A percentile compares a stretch with the other conserved stretches of the same genome.
Evolutionary conservation across 2,113 vertebrate species (phyloP).

Genomic region (Mastomys natalensis): DNA sequence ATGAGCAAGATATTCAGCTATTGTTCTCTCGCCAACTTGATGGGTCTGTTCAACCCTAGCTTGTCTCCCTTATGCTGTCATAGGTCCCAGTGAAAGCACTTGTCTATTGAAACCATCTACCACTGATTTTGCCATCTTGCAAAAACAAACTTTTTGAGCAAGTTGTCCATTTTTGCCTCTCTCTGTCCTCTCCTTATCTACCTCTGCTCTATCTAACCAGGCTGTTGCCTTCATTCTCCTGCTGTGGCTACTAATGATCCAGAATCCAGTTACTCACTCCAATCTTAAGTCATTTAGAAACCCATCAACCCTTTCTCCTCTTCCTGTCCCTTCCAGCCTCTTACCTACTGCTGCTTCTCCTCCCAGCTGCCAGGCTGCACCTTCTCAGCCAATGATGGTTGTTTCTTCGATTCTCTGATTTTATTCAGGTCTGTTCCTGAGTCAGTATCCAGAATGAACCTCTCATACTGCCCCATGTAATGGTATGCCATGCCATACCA

Average conservation of each 20-base stretch:
- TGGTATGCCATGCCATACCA: neutral
- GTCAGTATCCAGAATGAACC: neutral
- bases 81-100: neutral
- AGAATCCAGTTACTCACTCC: neutral
- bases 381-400: neutral
- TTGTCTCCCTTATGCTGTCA: neutral
- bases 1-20: neutral
- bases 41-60: neutral
- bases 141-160: neutral
- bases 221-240: neutral
- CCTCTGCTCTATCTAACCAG: neutral
- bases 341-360: neutral
- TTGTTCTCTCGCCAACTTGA: neutral
- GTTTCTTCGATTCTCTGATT: neutral
- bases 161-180: neutral
- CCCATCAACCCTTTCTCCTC: neutral
- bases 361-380: neutral
- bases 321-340: neutral
- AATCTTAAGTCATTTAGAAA: neutral
- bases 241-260: too few species aligned
- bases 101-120: neutral
- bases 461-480: neutral
- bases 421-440: neutral
- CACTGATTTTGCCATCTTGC: neutral
- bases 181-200: neutral